Evolutionary conservation across 2,888 invertebrate genomes (phyloP).

Genomic region (Cheilosia vulpina): DNA sequence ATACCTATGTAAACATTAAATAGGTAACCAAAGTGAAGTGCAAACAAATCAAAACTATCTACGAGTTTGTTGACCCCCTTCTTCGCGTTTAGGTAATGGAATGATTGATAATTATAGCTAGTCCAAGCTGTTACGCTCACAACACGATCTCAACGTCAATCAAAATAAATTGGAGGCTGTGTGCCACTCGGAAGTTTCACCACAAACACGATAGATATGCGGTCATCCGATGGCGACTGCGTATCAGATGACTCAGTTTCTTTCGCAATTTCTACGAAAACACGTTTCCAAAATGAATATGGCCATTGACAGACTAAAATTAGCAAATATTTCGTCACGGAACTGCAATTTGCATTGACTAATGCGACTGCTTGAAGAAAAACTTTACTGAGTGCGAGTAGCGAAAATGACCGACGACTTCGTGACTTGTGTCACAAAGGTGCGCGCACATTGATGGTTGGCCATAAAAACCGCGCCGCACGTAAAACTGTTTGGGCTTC

Average conservation of each 20-base stretch:
- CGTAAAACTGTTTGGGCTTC: conserved; percentile 29
- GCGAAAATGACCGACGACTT: background rate
- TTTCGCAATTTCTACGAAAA: conserved; percentile 27
- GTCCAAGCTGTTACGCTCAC: conserved; percentile 28
- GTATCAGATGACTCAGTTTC: conserved; percentile 37
- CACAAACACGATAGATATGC: conserved; percentile 33
- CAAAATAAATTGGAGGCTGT: conserved; percentile 40
- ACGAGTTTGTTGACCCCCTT: conserved; percentile 51
- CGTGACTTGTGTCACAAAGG: conserved; percentile 53
- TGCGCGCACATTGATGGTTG: background rate
- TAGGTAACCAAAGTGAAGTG: background rate
- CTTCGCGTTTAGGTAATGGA: conserved; percentile 24
- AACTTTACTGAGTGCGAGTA: conserved; percentile 30
- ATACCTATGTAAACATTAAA: conserved; percentile 4
- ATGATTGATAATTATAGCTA: background rate
- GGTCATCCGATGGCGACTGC: conserved; percentile 17
- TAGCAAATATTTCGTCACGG: conserved; percentile 51
- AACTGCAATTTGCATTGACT: conserved; percentile 39
- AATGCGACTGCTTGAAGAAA: background rate
- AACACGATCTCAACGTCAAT: conserved; percentile 21
- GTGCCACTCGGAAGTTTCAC: conserved; percentile 44
- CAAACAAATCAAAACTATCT: conserved; percentile 3
- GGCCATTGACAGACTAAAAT: background rate
- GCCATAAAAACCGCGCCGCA: background rate
- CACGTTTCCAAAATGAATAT: background rate